Evolutionary conservation across 2,797 vertebrate species (phyloP).

Genomic region (Podargus strigoides): DNA sequence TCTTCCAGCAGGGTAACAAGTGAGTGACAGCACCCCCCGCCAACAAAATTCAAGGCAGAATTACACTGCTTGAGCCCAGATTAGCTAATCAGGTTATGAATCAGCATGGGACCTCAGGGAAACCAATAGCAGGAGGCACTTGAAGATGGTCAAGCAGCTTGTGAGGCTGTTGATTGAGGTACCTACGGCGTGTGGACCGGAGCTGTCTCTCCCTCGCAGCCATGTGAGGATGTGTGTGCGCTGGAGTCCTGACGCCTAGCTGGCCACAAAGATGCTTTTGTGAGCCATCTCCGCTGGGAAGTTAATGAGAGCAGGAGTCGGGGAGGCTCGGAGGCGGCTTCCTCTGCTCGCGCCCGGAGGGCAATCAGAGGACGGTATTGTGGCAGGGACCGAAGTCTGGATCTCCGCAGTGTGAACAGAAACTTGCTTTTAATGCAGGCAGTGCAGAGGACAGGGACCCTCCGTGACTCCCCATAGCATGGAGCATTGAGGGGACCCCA

Average conservation of each 20-base stretch:
- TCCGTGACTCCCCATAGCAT: neutral
- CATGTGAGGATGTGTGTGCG: neutral
- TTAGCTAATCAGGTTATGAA: neutral
- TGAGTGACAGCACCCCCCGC: neutral
- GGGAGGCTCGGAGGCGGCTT: constrained; percentile 25
- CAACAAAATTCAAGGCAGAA: neutral
- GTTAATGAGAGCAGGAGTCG: constrained; percentile 35
- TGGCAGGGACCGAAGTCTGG: neutral
- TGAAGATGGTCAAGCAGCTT: neutral
- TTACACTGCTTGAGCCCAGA: neutral
- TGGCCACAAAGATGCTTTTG: constrained; percentile 63
- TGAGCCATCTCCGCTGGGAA: constrained; percentile 28
- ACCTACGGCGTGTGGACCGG: neutral
- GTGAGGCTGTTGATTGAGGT: neutral
- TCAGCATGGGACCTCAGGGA: neutral
- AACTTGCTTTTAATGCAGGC: neutral
- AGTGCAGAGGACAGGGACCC: neutral
- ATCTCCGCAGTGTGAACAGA: neutral
- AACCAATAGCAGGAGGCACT: neutral
- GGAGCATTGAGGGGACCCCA: neutral
- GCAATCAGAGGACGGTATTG: constrained; percentile 16
- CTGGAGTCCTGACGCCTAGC: neutral
- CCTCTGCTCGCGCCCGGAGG: neutral
- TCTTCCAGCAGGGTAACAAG: neutral
- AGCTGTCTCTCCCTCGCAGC: neutral